Evolutionary conservation across 2,797 vertebrate species (phyloP).

Genomic region (Bufotes viridis): DNA sequence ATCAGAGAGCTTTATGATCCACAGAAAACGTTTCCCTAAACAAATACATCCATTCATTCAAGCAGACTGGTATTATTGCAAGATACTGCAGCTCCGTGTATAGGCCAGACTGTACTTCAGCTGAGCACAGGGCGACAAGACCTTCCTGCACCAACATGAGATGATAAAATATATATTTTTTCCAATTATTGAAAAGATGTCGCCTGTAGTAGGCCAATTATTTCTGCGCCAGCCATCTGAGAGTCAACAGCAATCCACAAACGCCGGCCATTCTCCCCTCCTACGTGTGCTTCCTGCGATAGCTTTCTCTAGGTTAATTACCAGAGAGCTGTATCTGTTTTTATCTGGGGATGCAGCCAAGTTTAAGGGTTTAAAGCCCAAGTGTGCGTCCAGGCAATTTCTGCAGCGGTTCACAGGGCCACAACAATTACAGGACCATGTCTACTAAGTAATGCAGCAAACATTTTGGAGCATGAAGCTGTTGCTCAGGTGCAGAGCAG

Average conservation of each 20-base stretch:
- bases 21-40: conserved; percentile 32
- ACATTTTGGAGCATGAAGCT: neutral
- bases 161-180: conserved; percentile 6
- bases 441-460: neutral
- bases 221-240: conserved; percentile 59
- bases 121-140: neutral
- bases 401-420: conserved; percentile 7
- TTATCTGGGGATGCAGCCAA: conserved; percentile 54
- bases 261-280: conserved; percentile 29
- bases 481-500: neutral
- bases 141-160: conserved; percentile 26
- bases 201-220: conserved; percentile 66
- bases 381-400: conserved; percentile 42
- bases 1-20: conserved; percentile 55
- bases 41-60: conserved; percentile 43
- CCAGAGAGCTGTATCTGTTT: conserved; percentile 43
- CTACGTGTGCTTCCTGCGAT: conserved; percentile 47
- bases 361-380: conserved; percentile 46
- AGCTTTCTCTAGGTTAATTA: conserved; percentile 55
- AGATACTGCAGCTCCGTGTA: conserved; percentile 33
- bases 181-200: conserved; percentile 52
- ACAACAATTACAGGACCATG: conserved; percentile 9
- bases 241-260: conserved; percentile 30
- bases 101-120: conserved; percentile 33
- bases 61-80: neutral